Percentiles rank a stretch among this genome's conserved stretches.
Evolutionary conservation across 2,113 vertebrate species (phyloP).

Genomic region (Hippocampus guttulatus): DNA sequence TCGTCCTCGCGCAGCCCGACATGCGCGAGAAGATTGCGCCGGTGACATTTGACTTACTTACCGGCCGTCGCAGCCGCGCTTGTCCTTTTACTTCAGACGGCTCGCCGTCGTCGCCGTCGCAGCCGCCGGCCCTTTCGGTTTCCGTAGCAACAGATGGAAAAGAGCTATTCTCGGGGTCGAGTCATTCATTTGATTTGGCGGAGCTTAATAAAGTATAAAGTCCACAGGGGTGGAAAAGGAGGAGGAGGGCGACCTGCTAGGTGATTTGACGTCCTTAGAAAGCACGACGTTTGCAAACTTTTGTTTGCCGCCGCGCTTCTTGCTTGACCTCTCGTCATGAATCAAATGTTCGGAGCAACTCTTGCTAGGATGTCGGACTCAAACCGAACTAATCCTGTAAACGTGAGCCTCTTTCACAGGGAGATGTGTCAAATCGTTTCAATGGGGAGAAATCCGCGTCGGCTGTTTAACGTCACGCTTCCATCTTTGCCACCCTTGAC

Average conservation of each 20-base stretch:
- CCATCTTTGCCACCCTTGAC: too few relatives aligned
- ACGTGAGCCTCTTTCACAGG: too few relatives aligned
- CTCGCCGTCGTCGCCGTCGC: slow-evolving; percentile 12
- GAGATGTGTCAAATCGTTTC: too few relatives aligned
- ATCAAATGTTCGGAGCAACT: too few relatives aligned
- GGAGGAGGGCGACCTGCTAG: background rate
- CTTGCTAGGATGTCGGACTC: too few relatives aligned
- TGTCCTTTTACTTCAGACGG: slow-evolving; percentile 18
- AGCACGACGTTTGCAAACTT: background rate
- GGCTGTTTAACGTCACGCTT: too few relatives aligned
- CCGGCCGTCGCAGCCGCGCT: background rate
- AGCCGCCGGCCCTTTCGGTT: slow-evolving; percentile 44
- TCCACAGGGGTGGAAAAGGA: slow-evolving; percentile 6
- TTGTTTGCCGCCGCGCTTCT: background rate
- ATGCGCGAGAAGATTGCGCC: background rate
- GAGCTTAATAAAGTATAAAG: slow-evolving; percentile 55
- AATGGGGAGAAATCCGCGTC: too few relatives aligned
- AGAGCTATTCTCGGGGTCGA: slow-evolving; percentile 44
- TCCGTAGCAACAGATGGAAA: slow-evolving; percentile 52
- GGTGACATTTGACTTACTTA: slow-evolving; percentile 17
- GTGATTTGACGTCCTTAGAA: background rate
- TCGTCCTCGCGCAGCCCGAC: background rate
- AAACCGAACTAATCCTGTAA: too few relatives aligned
- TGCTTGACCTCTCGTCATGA: too few relatives aligned
- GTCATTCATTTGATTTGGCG: slow-evolving; percentile 54